phyloP scores from a whole-genome alignment of 2,888 invertebrate species.

The Cecidostiba fungosa region DNA sequence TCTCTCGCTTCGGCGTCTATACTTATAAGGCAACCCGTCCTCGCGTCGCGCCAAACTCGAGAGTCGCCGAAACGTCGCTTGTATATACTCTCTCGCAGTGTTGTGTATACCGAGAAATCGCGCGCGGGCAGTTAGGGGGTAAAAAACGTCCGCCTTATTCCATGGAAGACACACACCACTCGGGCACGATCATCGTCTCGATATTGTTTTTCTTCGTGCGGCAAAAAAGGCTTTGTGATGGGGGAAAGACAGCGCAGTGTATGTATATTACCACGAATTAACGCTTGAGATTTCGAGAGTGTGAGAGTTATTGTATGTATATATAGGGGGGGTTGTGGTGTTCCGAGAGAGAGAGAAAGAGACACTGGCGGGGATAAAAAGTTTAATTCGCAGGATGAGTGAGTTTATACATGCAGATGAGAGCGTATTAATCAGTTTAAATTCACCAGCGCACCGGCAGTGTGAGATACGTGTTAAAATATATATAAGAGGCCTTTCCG shows the following conservation, averaged over 20 bases:
- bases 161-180: not conserved
- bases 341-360: not conserved
- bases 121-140: not conserved
- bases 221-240: not conserved
- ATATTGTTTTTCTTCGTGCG: slow-evolving; percentile 20
- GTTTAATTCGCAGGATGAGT: slow-evolving; percentile 10
- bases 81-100: not conserved
- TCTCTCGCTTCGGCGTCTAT: not conserved
- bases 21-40: slow-evolving; percentile 47
- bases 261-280: not conserved
- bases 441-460: not conserved
- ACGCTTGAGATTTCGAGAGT: slow-evolving; percentile 10
- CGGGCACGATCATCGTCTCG: not conserved
- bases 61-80: slow-evolving; percentile 17
- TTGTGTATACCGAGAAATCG: not conserved
- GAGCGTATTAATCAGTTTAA: not conserved
- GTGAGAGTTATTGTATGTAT: not conserved
- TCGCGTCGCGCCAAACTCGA: slow-evolving; percentile 25
- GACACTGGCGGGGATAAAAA: not conserved
- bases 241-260: not conserved
- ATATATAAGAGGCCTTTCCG: slow-evolving; percentile 1
- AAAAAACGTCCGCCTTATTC: not conserved
- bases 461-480: not conserved
- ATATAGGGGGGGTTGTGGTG: not conserved
- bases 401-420: slow-evolving; percentile 8